Conservation (phyloP, 2,113 vertebrate species). For the Ascaphus truei region DNA sequence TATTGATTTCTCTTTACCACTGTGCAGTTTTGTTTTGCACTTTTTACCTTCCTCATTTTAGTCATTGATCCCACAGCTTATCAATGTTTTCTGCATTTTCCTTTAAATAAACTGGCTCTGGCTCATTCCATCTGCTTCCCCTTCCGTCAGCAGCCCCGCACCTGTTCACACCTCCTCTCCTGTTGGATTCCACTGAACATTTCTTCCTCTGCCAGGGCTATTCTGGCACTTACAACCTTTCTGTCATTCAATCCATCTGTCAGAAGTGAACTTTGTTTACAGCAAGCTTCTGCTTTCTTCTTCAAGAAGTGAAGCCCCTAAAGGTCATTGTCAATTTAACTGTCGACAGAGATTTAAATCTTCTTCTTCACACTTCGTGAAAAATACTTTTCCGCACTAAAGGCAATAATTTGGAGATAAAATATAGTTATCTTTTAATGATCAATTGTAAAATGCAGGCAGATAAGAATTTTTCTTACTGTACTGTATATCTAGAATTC, state of each 20-base stretch:
- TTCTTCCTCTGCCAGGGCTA: conserved; percentile 97
- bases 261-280: conserved; percentile 99
- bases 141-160: conserved; percentile 99
- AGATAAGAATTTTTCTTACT: conserved; percentile 47
- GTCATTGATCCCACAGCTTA: conserved; percentile 77
- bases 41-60: conserved; percentile 82
- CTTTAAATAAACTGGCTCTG: conserved; percentile 99
- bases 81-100: conserved; percentile 87
- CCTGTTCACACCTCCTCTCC: conserved; percentile 99
- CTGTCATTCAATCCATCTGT: conserved; percentile 99
- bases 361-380: conserved; percentile 65
- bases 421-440: conserved; percentile 53
- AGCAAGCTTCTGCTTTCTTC: conserved; percentile 97
- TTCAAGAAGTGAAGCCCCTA: conserved; percentile 95
- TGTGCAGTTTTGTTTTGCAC: conserved; percentile 78
- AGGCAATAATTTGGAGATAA: conserved; percentile 58
- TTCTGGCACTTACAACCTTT: conserved; percentile 98
- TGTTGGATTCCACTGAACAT: conserved; percentile 97
- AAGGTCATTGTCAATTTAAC: conserved; percentile 85
- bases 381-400: conserved; percentile 58
- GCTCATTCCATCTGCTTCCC: conserved; percentile 99
- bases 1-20: no score
- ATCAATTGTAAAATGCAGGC: conserved; percentile 51
- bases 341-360: conserved; percentile 76
- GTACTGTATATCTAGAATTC: conserved; percentile 36